A percentile compares a stretch with the other conserved stretches of the same genome.
Conservation (phyloP, 2,888 invertebrate genomes). For the Pyrrhosoma nymphula region DNA sequence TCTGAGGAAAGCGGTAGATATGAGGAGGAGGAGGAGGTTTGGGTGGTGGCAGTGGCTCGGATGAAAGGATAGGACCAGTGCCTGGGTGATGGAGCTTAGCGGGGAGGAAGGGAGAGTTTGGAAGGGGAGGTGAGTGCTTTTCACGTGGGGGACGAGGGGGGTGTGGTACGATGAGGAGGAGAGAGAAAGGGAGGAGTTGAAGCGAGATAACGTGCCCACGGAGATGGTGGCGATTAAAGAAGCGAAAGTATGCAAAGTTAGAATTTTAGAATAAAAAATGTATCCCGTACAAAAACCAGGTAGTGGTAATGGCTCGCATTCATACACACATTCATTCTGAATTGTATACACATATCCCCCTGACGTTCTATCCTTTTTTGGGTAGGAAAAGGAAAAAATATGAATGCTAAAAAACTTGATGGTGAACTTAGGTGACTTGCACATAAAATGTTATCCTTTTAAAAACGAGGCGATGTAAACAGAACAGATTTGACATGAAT, state of each 20-base stretch:
- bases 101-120: not conserved
- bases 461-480: too few species aligned
- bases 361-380: too few species aligned
- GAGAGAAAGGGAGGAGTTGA: not conserved
- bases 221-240: not conserved
- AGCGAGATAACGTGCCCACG: not conserved
- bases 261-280: not conserved
- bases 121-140: not conserved
- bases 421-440: too few species aligned
- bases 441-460: too few species aligned
- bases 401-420: too few species aligned
- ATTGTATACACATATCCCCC: too few species aligned
- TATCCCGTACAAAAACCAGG: not conserved
- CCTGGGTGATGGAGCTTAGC: not conserved
- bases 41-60: not conserved
- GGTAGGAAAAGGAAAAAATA: too few species aligned
- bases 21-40: not conserved
- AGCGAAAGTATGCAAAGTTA: conserved; percentile 8
- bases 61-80: conserved; percentile 36
- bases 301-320: not conserved
- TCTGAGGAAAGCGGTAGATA: conserved; percentile 32
- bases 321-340: not conserved
- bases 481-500: too few species aligned
- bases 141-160: not conserved
- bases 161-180: not conserved